A percentile compares a stretch with the other conserved stretches of the same genome.
Evolutionary conservation across 2,888 invertebrate species (phyloP).

Genomic region (Aproaerema taeniolella): DNA sequence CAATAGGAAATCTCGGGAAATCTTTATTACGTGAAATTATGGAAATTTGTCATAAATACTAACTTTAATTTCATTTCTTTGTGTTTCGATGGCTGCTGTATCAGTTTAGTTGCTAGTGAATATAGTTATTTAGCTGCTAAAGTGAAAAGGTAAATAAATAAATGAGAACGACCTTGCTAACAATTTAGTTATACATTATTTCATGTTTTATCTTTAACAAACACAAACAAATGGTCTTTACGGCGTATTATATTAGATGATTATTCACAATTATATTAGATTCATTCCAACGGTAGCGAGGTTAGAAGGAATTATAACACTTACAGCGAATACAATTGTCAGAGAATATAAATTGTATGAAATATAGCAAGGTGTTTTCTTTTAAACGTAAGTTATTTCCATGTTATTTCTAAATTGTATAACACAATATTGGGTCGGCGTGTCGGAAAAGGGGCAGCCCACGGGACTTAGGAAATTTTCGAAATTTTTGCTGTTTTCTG

Average conservation of each 20-base stretch:
- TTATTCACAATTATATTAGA: too few species aligned
- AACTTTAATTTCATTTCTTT: neutral
- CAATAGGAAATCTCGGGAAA: neutral
- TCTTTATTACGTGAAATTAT: neutral
- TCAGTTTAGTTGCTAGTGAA: slow-evolving; percentile 7
- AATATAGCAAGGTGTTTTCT: too few species aligned
- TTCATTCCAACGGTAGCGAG: too few species aligned
- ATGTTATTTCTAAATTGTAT: too few species aligned
- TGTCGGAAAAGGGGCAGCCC: too few species aligned
- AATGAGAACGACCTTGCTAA: slow-evolving; percentile 40
- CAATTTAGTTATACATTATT: neutral
- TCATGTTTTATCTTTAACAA: slow-evolving; percentile 45
- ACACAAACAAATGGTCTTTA: slow-evolving; percentile 48
- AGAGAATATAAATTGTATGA: too few species aligned
- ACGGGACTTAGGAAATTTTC: too few species aligned
- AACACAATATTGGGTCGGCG: too few species aligned
- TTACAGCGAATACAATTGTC: too few species aligned
- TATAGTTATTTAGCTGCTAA: neutral
- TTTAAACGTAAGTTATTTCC: too few species aligned
- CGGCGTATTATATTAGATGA: neutral
- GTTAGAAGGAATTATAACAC: too few species aligned
- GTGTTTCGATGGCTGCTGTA: neutral
- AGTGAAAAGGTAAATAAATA: slow-evolving; percentile 22
- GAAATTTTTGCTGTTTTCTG: too few species aligned
- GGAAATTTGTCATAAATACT: neutral